Evolutionary conservation across 2,888 invertebrate species (phyloP).

Genomic region (Eupithecia subfuscata): DNA sequence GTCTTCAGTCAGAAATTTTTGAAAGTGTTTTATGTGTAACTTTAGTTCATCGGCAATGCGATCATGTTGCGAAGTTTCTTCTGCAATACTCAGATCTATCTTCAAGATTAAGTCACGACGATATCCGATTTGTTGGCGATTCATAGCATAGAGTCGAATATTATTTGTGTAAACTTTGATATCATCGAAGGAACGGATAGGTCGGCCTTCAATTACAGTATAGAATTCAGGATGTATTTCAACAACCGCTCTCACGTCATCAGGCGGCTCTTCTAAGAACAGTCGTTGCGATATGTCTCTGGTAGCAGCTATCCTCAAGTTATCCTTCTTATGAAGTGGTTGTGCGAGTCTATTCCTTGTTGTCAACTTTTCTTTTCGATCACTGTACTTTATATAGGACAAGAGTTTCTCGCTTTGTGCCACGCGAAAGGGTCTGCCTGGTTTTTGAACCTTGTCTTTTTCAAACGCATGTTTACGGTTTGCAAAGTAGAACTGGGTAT

Average conservation of each 20-base stretch:
- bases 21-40: conserved; percentile 73
- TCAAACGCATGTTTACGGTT: conserved; percentile 68
- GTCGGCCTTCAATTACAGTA: conserved; percentile 85
- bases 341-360: conserved; percentile 59
- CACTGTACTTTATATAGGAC: conserved; percentile 78
- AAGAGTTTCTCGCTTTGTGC: conserved; percentile 75
- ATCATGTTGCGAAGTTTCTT: conserved; percentile 67
- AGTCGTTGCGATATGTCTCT: conserved; percentile 83
- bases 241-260: conserved; percentile 83
- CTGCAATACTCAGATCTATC: conserved; percentile 64
- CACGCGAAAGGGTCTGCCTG: conserved; percentile 63
- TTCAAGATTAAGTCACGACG: conserved; percentile 72
- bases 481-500: conserved; percentile 78
- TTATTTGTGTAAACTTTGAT: conserved; percentile 84
- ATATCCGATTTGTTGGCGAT: conserved; percentile 79
- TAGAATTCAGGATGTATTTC: conserved; percentile 88
- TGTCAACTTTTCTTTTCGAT: conserved; percentile 68
- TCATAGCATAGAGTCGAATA: conserved; percentile 78
- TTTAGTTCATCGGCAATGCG: conserved; percentile 64
- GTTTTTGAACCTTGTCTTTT: conserved; percentile 51
- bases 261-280: conserved; percentile 82
- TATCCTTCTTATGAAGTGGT: conserved; percentile 73
- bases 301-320: conserved; percentile 71
- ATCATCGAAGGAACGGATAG: conserved; percentile 84
- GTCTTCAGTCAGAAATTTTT: conserved; percentile 77